These are phyloP conservation scores for Notamacropus eugenii DNA, from an alignment of 2,797 vertebrate genomes.

Conservation along the genomic window DNA sequence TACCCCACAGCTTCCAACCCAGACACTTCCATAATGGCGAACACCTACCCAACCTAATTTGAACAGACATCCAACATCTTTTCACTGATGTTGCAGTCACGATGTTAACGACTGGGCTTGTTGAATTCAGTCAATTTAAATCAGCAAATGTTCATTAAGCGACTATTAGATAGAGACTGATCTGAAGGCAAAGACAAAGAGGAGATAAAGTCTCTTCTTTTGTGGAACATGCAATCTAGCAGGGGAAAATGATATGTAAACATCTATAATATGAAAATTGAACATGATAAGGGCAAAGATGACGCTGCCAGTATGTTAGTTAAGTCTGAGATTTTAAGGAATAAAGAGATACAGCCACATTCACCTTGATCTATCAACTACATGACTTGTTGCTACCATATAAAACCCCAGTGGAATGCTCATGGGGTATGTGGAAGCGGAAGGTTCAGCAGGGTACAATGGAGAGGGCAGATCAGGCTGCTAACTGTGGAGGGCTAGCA, in stretches of 20 bases:
- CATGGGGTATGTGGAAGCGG: background rate
- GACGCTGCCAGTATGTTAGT: background rate
- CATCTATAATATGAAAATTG: background rate
- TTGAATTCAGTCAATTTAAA: background rate
- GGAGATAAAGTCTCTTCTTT: background rate
- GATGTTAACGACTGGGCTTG: background rate
- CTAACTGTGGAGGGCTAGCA: background rate
- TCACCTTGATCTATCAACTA: background rate
- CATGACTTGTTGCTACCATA: background rate
- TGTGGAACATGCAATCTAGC: background rate
- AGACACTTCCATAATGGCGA: background rate
- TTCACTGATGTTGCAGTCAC: background rate
- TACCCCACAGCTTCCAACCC: slow-evolving; percentile 15
- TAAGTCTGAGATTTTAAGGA: background rate
- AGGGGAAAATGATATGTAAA: background rate
- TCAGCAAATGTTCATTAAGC: background rate
- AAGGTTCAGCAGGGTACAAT: background rate
- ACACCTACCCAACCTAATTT: background rate
- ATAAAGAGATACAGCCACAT: background rate
- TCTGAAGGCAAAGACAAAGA: background rate
- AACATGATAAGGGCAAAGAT: background rate
- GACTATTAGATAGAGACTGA: background rate
- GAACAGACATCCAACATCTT: background rate
- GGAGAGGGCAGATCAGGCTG: background rate
- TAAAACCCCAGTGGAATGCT: background rate